These are phyloP conservation scores for Eptatretus burgeri DNA, from an alignment of 2,113 vertebrate species.

Conservation along the genomic window DNA sequence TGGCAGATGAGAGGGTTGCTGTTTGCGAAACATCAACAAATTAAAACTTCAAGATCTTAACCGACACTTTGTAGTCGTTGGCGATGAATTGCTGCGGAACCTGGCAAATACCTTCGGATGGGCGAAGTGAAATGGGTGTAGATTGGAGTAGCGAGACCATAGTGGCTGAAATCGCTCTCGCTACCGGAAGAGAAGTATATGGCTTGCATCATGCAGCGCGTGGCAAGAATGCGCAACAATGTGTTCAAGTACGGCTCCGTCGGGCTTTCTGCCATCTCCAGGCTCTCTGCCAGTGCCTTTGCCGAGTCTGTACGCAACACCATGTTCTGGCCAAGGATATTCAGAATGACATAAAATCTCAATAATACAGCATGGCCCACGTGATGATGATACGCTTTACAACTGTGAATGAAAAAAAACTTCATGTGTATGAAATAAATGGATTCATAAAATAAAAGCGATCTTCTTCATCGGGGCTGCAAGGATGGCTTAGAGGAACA, in stretches of 20 bases:
- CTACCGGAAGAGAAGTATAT: slow-evolving; percentile 94
- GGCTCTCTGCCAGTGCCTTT: slow-evolving; percentile 64
- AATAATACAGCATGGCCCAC: no score
- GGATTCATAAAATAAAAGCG: neutral
- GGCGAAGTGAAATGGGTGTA: slow-evolving; percentile 96
- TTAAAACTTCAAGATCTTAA: no score
- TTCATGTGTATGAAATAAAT: neutral
- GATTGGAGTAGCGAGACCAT: slow-evolving; percentile 74
- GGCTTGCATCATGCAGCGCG: slow-evolving; percentile 97
- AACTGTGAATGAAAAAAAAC: no score
- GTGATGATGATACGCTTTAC: no score
- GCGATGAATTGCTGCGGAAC: no score
- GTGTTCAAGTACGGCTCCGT: slow-evolving; percentile 55
- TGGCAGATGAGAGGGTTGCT: no score
- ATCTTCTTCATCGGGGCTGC: neutral
- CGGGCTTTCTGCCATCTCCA: slow-evolving; percentile 36
- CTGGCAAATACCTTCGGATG: slow-evolving; percentile 42
- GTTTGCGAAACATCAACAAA: no score
- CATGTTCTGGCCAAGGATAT: slow-evolving; percentile 22
- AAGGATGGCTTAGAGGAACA: no score
- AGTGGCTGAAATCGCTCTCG: slow-evolving; percentile 85
- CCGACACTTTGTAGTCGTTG: no score
- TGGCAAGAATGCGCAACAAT: slow-evolving; percentile 54
- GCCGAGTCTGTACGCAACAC: slow-evolving; percentile 55
- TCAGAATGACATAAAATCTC: no score